These are phyloP conservation scores for Drosophila prostipennis DNA, from an alignment of 2,888 invertebrate genomes.

Conservation along the genomic window DNA sequence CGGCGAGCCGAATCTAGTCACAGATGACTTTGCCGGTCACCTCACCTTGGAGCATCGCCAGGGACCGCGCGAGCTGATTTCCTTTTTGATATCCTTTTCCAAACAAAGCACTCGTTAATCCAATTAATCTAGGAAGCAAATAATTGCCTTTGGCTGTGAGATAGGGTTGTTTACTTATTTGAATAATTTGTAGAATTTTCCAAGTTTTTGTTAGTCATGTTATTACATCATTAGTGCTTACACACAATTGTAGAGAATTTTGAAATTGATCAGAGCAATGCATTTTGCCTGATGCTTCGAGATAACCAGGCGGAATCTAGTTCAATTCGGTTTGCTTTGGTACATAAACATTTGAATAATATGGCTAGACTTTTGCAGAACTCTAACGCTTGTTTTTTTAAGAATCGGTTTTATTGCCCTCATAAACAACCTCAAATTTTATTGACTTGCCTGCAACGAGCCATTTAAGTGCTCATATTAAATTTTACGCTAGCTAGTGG, in stretches of 20 bases:
- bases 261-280: background rate
- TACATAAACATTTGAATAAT: background rate
- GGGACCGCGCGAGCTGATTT: constrained; percentile 95
- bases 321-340: background rate
- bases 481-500: background rate
- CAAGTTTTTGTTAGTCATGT: background rate
- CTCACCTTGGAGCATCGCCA: constrained; percentile 96
- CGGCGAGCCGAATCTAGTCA: constrained; percentile 98
- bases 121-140: background rate
- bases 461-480: background rate
- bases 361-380: background rate
- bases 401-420: background rate
- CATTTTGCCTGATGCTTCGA: background rate
- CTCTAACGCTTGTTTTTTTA: background rate
- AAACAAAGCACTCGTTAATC: constrained; percentile 10
- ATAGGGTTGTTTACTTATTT: no score
- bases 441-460: background rate
- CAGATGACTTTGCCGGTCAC: constrained; percentile 98
- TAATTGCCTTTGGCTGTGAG: background rate
- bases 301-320: background rate
- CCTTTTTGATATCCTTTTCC: constrained; percentile 92
- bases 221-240: no score
- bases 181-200: no score
- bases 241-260: background rate
- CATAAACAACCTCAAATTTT: constrained; percentile 1